Base-by-base conservation (phyloP, 2,797 vertebrate species). In the Gymnopithys bicolor region DNA sequence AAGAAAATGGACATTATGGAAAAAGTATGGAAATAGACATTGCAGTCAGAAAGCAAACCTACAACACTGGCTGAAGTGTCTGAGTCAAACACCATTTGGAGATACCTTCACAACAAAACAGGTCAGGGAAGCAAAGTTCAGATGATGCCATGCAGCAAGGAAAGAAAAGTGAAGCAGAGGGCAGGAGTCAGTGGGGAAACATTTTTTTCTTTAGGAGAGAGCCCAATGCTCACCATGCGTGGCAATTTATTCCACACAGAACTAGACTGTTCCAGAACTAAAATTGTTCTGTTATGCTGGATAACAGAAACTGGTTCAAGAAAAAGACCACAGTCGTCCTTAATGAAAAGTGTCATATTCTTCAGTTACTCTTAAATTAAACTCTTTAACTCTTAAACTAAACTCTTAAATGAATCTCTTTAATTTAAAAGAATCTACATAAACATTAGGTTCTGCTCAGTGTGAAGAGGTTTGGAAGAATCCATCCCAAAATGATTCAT, bases 401-500 rank as follows among this genome's bases (percentile, higher is more conserved):
- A 92, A 89, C 92, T 90, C 74, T 93, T 87, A 93, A 84, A 84
- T 84, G 5, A 88, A 71, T 81, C 66, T 91, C 53, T 91, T 86
- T 96, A 86, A 91, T 96, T 91, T 91, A 70, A 85, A 80, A 82
- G 63, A 79, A 91, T 93, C 83, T 96, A 79, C 89, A 92, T 94
- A 95, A 84, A 84, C 45, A 95, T 88, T 68, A 84, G 33, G 81
- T 86, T 86, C 70, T 93, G 11, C 77, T 94, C 59, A 94, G 74
- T 49, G 8, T 79, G 52, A 81, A 88, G 76, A 94, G 55, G 89
- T 95, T 94, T 94, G 56, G 60, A 91, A 92, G 84, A 91, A 95
- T 96, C 55, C 92, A 79, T 67, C 73, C 84, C 53, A 91, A 95
- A 95, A 95, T 94, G 95, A 96, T 91, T 96, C 93, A 95, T 87